phyloP scores from a whole-genome alignment of 2,888 invertebrate genomes.

The Ophonus ardosiacus region DNA sequence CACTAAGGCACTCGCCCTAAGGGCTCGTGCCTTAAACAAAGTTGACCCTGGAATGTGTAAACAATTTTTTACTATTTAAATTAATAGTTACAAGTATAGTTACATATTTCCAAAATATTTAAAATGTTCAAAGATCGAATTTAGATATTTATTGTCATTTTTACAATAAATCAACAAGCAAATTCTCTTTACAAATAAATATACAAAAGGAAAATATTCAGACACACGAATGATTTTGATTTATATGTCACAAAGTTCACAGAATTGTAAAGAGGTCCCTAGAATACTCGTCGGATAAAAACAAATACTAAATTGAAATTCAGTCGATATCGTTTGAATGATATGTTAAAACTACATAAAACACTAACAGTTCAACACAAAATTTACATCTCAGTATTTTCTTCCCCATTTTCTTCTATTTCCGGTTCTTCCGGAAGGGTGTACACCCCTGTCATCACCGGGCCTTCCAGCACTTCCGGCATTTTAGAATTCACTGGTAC shows the following conservation, averaged over 20 bases:
- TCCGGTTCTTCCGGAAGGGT: conserved; percentile 79
- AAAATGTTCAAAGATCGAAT: neutral
- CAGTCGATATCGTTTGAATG: conserved; percentile 56
- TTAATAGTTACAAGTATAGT: neutral
- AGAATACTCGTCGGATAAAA: conserved; percentile 38
- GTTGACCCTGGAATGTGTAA: too few species aligned
- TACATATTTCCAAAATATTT: neutral
- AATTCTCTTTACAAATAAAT: conserved; percentile 33
- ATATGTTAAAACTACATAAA: conserved; percentile 63
- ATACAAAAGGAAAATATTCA: conserved; percentile 7
- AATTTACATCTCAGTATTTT: conserved; percentile 74
- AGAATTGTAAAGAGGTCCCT: conserved; percentile 59
- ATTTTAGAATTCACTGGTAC: conserved; percentile 73
- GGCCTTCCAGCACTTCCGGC: conserved; percentile 74
- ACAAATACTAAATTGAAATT: conserved; percentile 51
- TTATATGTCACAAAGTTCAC: conserved; percentile 59
- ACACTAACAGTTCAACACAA: conserved; percentile 47
- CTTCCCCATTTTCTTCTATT: conserved; percentile 76
- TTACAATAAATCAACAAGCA: conserved; percentile 14
- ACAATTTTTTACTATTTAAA: too few species aligned
- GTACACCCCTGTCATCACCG: conserved; percentile 77
- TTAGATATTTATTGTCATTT: conserved; percentile 28
- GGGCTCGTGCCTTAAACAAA: too few species aligned
- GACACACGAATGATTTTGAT: conserved; percentile 48
- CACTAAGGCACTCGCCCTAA: too few species aligned